Conservation (phyloP, 1,140 invertebrate genomes). For the Temnothorax curvispinosus region DNA sequence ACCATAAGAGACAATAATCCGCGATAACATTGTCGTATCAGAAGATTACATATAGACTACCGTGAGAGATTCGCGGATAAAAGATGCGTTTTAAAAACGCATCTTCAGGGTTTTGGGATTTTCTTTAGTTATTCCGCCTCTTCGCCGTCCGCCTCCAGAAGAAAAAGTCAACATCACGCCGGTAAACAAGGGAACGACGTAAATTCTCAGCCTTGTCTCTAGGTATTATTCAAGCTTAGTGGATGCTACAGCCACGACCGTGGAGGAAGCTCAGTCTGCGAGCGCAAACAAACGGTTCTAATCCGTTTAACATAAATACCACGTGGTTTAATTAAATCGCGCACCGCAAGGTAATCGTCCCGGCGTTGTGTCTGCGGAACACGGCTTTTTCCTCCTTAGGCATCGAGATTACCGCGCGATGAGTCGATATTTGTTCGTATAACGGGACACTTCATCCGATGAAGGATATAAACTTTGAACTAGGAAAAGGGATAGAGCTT, state of each 20-base stretch:
- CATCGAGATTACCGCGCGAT: constrained; percentile 35
- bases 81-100: constrained; percentile 32
- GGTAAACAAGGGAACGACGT: constrained; percentile 63
- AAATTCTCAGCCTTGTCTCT: constrained; percentile 75
- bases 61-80: constrained; percentile 33
- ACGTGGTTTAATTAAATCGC: constrained; percentile 78
- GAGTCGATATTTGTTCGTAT: constrained; percentile 20
- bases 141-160: constrained; percentile 53
- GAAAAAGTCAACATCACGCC: constrained; percentile 70
- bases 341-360: constrained; percentile 55
- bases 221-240: constrained; percentile 78
- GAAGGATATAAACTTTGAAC: neutral
- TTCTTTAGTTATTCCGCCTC: constrained; percentile 66
- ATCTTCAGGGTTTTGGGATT: constrained; percentile 65
- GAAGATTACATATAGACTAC: constrained; percentile 51
- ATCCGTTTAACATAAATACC: constrained; percentile 79
- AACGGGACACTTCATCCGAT: neutral
- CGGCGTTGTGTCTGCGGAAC: constrained; percentile 23
- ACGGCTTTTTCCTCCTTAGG: constrained; percentile 34
- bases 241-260: constrained; percentile 63
- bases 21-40: constrained; percentile 42
- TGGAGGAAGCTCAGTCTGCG: constrained; percentile 55
- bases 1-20: constrained; percentile 26
- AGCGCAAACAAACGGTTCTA: constrained; percentile 78
- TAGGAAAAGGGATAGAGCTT: neutral